phyloP scores from a whole-genome alignment of 2,113 vertebrate species.

The Dipodomys spectabilis region DNA sequence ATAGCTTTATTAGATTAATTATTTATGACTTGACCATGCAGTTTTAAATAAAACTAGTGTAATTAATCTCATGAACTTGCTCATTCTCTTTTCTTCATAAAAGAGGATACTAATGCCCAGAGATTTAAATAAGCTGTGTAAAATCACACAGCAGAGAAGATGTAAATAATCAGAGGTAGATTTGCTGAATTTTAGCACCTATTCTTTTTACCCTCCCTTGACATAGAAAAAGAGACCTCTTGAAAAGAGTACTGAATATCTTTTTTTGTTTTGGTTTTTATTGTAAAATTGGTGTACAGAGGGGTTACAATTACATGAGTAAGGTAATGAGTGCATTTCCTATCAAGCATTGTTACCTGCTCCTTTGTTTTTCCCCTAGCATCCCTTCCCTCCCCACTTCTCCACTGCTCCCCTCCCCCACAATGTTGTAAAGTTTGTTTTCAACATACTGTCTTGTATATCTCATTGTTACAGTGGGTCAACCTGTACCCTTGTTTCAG shows the following conservation, averaged over 20 bases:
- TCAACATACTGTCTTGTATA: no score
- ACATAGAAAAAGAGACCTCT: not conserved
- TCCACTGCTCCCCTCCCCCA: no score
- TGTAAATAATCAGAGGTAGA: not conserved
- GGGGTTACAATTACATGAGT: no score
- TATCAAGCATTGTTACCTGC: no score
- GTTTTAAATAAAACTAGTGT: not conserved
- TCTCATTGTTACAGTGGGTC: no score
- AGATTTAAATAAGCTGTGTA: not conserved
- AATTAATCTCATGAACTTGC: not conserved
- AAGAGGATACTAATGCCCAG: not conserved
- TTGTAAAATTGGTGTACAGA: no score
- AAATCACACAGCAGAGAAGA: not conserved
- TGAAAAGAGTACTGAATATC: not conserved
- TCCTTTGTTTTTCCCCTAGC: no score
- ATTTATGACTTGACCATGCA: not conserved
- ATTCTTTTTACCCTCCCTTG: not conserved
- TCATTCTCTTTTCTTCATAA: not conserved
- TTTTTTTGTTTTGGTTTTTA: no score
- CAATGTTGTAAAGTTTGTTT: no score
- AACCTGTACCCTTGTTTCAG: no score
- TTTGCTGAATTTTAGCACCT: not conserved
- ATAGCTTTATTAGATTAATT: not conserved
- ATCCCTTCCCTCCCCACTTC: no score
- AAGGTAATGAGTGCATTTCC: no score